Evolutionary conservation across 2,113 vertebrate species (phyloP), one percentile per base, ranked within the genome.

Genomic region (Ochotona curzoniae): DNA sequence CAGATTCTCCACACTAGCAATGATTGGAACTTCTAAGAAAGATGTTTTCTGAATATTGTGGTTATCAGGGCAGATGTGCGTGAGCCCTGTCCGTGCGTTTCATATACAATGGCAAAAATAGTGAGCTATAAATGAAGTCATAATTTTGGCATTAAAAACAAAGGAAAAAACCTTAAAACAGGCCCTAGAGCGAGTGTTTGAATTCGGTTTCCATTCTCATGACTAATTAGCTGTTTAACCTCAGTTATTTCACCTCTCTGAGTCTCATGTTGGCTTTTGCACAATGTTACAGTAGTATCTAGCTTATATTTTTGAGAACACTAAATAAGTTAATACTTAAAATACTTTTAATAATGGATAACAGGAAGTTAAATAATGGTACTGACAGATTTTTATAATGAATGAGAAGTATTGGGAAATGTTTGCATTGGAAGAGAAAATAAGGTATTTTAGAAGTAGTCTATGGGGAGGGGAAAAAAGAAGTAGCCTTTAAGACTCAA

Each of bases 401-500:
- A 81, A 38, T 57, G 28, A 49, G 12, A 87, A 15, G 14, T 9
- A 15, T 26, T 20, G 49, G 47, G 28, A 67, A 57, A 5, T 51
- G 14, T 67, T 30, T 83, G 23, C 15, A 1, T 0, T 49, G 5
- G n/a, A 5, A 49, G 12, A 54, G 67, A 82, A 67, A 3, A 21
- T 4, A n/a, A n/a, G 32, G 30, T 30, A 13, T 18, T 12, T 70
- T 32, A 38, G 9, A 14, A 80, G 17, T 4, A 74, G 12, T 2
- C 30, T 1, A 76, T 26, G 38, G 38, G 38, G 38, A 44, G 38
- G 38, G 38, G 38, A 44, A 44, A 44, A 44, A 44, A 38, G 9
- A 14, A 80, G 17, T 4, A 74, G 9, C 2, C 30, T 1, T 81
- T 26, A 9, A 10, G 11, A 80, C 0, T 0, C 2, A 10, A 14